Percentiles rank a stretch among this genome's conserved stretches.
Evolutionary conservation across 2,113 vertebrate genomes (phyloP).

Genomic region (Spea multiplicata): DNA sequence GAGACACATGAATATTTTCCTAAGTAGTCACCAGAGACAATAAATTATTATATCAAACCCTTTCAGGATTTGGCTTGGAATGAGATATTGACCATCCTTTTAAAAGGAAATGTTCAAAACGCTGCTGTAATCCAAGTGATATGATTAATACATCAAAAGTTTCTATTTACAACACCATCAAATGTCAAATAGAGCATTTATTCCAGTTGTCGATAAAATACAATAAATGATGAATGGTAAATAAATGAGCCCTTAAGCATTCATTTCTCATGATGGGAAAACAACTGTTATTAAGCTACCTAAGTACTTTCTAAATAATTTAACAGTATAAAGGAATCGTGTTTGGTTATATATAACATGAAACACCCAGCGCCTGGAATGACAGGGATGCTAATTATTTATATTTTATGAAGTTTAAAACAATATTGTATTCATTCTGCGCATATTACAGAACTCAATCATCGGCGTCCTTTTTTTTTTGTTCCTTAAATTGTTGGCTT

Average conservation of each 20-base stretch:
- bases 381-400: no score
- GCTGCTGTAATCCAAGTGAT: slow-evolving; percentile 34
- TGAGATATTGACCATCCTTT: slow-evolving; percentile 38
- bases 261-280: background rate
- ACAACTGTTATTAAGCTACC: no score
- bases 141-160: slow-evolving; percentile 8
- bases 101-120: slow-evolving; percentile 41
- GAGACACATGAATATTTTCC: slow-evolving; percentile 50
- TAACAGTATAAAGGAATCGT: no score
- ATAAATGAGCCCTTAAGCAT: background rate
- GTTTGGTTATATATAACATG: no score
- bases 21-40: slow-evolving; percentile 53
- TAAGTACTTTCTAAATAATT: no score
- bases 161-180: slow-evolving; percentile 47
- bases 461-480: background rate
- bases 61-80: slow-evolving; percentile 50
- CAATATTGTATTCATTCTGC: slow-evolving; percentile 18
- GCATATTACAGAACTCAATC: slow-evolving; percentile 55
- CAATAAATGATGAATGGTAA: background rate
- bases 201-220: background rate
- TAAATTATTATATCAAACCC: slow-evolving; percentile 56
- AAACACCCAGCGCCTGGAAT: no score
- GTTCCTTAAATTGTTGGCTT: slow-evolving; percentile 50
- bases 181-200: background rate
- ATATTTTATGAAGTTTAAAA: no score